A percentile compares a stretch with the other conserved stretches of the same genome.
phyloP scores from a whole-genome alignment of 2,797 vertebrate species.

The Crax fasciolata region DNA sequence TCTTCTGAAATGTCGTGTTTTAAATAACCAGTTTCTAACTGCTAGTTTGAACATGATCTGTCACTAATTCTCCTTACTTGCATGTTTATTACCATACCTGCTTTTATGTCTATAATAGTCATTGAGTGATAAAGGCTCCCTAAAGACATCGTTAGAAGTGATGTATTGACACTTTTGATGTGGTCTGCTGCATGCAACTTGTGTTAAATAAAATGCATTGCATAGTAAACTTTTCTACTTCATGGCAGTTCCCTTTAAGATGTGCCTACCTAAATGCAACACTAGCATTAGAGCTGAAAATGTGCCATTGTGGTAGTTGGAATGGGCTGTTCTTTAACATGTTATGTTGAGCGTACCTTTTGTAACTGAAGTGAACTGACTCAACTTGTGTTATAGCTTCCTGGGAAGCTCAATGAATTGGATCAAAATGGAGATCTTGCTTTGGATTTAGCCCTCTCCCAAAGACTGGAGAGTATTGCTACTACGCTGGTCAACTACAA shows the following conservation, averaged over 20 bases:
- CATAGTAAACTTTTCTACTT: not conserved
- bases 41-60: not conserved
- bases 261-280: not conserved
- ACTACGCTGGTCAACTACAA: conserved; percentile 94
- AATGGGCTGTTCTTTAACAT: not conserved
- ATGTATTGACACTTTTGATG: not conserved
- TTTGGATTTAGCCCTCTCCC: conserved; percentile 92
- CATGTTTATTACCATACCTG: not conserved
- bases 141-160: not conserved
- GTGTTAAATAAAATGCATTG: not conserved
- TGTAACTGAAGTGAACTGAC: not conserved
- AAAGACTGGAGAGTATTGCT: conserved; percentile 94
- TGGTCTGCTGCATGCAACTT: not conserved
- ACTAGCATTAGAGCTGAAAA: not conserved
- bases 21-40: not conserved
- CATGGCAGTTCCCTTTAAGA: not conserved
- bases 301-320: not conserved
- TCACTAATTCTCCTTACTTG: not conserved
- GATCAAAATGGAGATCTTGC: conserved; percentile 97
- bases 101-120: not conserved
- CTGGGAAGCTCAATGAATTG: conserved; percentile 93
- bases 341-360: fast-evolving
- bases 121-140: not conserved
- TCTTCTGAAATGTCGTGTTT: not conserved
- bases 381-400: conserved; percentile 85